Base-by-base conservation (phyloP, 2,797 vertebrate genomes). In the Gymnoscopelus microlampas region DNA sequence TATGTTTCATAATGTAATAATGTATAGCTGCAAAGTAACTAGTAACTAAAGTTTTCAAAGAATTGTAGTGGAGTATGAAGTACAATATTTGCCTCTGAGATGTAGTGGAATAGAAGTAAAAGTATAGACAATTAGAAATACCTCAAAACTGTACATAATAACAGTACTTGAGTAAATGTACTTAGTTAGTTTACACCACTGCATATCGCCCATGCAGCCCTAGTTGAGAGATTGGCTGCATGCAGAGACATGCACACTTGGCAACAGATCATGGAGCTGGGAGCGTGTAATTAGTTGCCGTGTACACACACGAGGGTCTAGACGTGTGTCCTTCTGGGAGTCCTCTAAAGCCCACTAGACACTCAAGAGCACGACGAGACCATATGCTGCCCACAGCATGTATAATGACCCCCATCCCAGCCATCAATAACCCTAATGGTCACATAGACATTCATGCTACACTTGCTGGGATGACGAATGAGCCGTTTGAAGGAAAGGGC, bases 371-470 rank as follows among this genome's bases (percentile, higher is more conserved):
- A 77, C 3, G 32, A 77, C 73, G 88, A 86, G 88, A 91, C 79
- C 90, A 89, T 87, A 87, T 88, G 90, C 83, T 85, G 80, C 82
- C 78, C 90, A 85, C 91, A 92, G 91, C 91, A 83, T 91, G 89
- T 88, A 89, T 91, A 93, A 92, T 88, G 91, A 88, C 83, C 79
- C 79, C 87, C 84, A 80, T 88, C 89, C 86, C 79, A 81, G 77
- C 85, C 89, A 93, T 94, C 91, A 93, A 93, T 94, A 94, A 94
- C 89, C 76, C 65, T 92, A 92, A 93, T 93, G 89, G 87, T 87
- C 79, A 87, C 73, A 70, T 62, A 80, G 92, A 91, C 88, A 78
- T 91, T 89, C 87, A 91, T 87, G 88, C 87, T 91, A 87, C 86
- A 90, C 84, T 87, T 87, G 86, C 79, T 55, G 79, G 77, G 66